A percentile compares a stretch with the other conserved stretches of the same genome.
phyloP scores from a whole-genome alignment of 2,888 invertebrate species.

The Lithodes maja region DNA sequence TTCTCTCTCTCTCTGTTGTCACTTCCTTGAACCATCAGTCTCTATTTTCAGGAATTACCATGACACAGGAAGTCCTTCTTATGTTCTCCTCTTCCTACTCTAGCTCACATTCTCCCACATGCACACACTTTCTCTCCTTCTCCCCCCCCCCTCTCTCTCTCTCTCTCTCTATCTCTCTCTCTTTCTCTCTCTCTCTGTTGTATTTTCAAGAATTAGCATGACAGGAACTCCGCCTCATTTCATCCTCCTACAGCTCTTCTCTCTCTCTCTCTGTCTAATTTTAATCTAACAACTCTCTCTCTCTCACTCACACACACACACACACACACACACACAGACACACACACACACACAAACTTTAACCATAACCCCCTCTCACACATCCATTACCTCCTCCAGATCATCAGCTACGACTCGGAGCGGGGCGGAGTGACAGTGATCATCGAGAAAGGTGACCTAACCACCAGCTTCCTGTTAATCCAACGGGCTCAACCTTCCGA shows the following conservation, averaged over 20 bases:
- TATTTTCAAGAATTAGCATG: too few species aligned
- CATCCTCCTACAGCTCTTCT: neutral
- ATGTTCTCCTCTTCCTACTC: neutral
- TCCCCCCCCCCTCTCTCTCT: neutral
- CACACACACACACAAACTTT: too few species aligned
- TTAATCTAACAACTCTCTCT: neutral
- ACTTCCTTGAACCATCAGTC: too few species aligned
- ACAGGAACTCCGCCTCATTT: too few species aligned
- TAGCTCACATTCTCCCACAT: neutral
- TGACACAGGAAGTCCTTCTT: too few species aligned
- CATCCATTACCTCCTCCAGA: conserved; percentile 78
- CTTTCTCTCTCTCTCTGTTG: neutral
- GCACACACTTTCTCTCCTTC: neutral
- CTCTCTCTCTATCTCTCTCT: neutral
- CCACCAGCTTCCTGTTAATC: conserved; percentile 91
- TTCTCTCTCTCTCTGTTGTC: too few species aligned
- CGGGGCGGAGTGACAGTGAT: conserved; percentile 93
- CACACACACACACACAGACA: too few species aligned
- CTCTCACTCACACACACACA: neutral
- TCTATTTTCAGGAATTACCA: too few species aligned
- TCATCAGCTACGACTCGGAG: conserved; percentile 94
- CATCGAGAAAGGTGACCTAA: conserved; percentile 90
- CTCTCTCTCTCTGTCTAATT: neutral
- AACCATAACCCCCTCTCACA: neutral
- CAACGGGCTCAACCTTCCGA: conserved; percentile 87